Base-by-base conservation (phyloP, 2,888 invertebrate species). In the Mactromeris polynyma region DNA sequence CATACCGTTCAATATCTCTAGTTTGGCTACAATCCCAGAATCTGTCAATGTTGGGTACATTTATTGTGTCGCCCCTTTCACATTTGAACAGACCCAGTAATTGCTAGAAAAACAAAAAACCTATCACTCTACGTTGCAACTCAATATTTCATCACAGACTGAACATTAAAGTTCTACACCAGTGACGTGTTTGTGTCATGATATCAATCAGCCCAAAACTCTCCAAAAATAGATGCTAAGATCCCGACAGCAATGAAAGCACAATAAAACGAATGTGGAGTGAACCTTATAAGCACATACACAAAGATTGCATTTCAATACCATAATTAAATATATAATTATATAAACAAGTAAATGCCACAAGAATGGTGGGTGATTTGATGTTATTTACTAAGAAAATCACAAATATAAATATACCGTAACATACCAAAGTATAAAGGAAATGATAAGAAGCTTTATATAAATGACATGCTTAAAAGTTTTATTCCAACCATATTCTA, bases 281-380 rank as follows among this genome's bases (percentile, higher is more conserved):
- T 26, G 26, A 64, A 64, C 9, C 4, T 64, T n/a, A 64, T n/a
- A 26, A 64, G 58, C 58, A 64, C 58, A 64, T 64, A 64, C 58
- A 64, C 58, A 64, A 26, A 64, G 58, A 26, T 26, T 64, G 58
- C 26, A 64, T 64, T 64, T 64, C 58, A 64, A 64, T 64, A 64
- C n/a, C 58, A n/a, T 64, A 64, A 64, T 64, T 64, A 64, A 64
- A 64, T 64, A 64, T 26, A 64, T n/a, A 64, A 64, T n/a, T 64
- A 64, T 64, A 64, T 26, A 6, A 64, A 64, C 26, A 64, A 64
- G 26, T n/a, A 64, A 64, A 26, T 64, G 26, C 58, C 26, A 64
- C 26, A 64, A 26, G 58, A 64, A 64, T 64, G 58, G 58, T 64
- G 26, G 9, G 26, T 64, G 58, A 64, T 64, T 26, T 6, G 26